These are phyloP conservation scores for Gonatopus flavifemur DNA, from an alignment of 1,140 invertebrate genomes.

Conservation along the genomic window DNA sequence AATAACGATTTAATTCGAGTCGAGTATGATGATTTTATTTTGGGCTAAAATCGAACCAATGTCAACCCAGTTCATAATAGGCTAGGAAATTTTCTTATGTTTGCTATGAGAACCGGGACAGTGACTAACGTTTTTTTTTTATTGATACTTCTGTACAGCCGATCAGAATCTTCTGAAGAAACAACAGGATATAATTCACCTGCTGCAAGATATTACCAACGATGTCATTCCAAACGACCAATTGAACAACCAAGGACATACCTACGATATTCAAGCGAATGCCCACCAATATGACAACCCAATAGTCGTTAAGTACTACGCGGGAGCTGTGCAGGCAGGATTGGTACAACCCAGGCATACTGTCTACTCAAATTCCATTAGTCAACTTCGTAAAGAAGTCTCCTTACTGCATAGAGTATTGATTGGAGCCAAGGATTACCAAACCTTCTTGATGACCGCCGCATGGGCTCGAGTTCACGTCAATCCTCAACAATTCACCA, in stretches of 20 bases:
- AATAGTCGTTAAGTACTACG: slow-evolving; percentile 40
- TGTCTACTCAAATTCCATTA: slow-evolving; percentile 34
- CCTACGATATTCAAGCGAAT: slow-evolving; percentile 42
- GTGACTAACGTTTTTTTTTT: neutral
- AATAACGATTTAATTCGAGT: neutral
- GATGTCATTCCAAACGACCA: slow-evolving; percentile 43
- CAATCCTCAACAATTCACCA: slow-evolving; percentile 54
- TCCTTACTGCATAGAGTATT: slow-evolving; percentile 51
- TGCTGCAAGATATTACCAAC: slow-evolving; percentile 66
- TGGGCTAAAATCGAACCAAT: neutral
- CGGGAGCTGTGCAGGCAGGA: slow-evolving; percentile 32
- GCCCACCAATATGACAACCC: slow-evolving; percentile 41
- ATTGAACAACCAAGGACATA: slow-evolving; percentile 40
- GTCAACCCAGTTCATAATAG: neutral
- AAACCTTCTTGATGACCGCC: slow-evolving; percentile 51
- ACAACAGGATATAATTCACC: slow-evolving; percentile 65
- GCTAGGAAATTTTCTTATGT: neutral
- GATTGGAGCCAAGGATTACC: slow-evolving; percentile 51
- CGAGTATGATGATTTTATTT: neutral
- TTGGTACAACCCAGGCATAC: slow-evolving; percentile 48
- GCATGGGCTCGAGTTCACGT: slow-evolving; percentile 52
- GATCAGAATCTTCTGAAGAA: slow-evolving; percentile 61
- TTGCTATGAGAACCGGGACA: neutral
- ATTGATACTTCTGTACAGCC: slow-evolving; percentile 40
- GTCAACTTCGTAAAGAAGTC: slow-evolving; percentile 47